Percentiles rank a stretch among this genome's conserved stretches.
phyloP scores from a whole-genome alignment of 2,888 invertebrate species.

The Phragmatobia fuliginosa region DNA sequence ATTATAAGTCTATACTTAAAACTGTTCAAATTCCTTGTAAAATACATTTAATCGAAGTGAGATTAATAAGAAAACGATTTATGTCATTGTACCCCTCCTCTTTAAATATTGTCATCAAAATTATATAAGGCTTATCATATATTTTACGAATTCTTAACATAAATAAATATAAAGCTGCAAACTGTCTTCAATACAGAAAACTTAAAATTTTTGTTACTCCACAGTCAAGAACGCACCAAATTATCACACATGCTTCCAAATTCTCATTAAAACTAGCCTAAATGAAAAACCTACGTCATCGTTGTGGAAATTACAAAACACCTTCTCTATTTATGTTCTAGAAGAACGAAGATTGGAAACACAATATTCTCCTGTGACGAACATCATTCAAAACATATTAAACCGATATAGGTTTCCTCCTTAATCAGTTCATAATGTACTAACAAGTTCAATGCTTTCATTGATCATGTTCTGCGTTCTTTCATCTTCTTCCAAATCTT shows the following conservation, averaged over 20 bases:
- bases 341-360: background rate
- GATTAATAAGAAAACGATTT: background rate
- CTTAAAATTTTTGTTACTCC: constrained; percentile 29
- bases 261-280: constrained; percentile 6
- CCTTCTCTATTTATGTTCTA: constrained; percentile 1
- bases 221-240: constrained; percentile 41
- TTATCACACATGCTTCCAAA: constrained; percentile 48
- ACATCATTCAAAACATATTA: background rate
- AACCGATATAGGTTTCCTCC: background rate
- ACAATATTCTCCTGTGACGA: background rate
- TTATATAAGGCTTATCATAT: background rate
- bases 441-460: constrained; percentile 78
- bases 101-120: constrained; percentile 6
- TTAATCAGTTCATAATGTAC: constrained; percentile 72
- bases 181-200: constrained; percentile 35
- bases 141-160: constrained; percentile 3
- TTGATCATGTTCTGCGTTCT: constrained; percentile 79
- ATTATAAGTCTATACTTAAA: background rate
- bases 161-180: constrained; percentile 23
- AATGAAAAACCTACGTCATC: constrained; percentile 14
- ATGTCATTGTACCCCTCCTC: background rate
- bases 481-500: constrained; percentile 67
- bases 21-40: background rate
- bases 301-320: constrained; percentile 1
- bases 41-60: background rate